Evolutionary conservation across 2,888 invertebrate species (phyloP).

Genomic region (Choreutis nemorana): DNA sequence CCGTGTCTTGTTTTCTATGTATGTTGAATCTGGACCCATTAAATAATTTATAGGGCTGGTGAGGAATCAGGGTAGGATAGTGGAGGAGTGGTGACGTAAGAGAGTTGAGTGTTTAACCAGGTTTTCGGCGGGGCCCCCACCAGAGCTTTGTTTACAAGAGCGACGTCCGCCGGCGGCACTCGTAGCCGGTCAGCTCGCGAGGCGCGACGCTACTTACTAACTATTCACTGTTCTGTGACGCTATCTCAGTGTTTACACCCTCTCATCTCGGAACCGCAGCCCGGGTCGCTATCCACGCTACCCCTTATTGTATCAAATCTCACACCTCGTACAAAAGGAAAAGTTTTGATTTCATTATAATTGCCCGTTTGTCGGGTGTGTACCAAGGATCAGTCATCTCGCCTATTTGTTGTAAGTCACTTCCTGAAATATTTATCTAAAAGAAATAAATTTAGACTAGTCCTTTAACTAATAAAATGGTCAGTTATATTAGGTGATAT

Average conservation of each 20-base stretch:
- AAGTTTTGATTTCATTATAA: no score
- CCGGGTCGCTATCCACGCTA: conserved; percentile 17
- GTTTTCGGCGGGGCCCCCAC: conserved; percentile 63
- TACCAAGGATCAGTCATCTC: conserved; percentile 27
- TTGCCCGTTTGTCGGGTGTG: no score
- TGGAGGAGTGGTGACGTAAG: conserved; percentile 45
- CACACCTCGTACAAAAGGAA: no score
- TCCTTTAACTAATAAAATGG: no score
- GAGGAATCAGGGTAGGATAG: conserved; percentile 9
- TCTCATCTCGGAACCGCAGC: conserved; percentile 15
- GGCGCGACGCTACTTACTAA: conserved; percentile 27
- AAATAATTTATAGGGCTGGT: conserved; percentile 11
- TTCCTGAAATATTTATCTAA: conserved; percentile 10
- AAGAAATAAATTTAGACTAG: not conserved
- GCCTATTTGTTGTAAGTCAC: conserved; percentile 42
- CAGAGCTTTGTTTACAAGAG: conserved; percentile 59
- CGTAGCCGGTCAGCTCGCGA: conserved; percentile 49
- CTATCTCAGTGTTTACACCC: conserved; percentile 23
- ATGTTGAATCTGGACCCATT: no score
- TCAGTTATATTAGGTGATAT: conserved; percentile 1
- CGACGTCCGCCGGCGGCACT: conserved; percentile 51
- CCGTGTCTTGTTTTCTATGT: no score
- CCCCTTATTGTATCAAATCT: no score
- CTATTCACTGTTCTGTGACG: conserved; percentile 30
- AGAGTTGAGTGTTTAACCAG: conserved; percentile 26